Percentiles rank a stretch among this genome's conserved stretches.
These are phyloP conservation scores for Epistrophe eligans DNA, from an alignment of 2,888 invertebrate species.

Conservation along the genomic window DNA sequence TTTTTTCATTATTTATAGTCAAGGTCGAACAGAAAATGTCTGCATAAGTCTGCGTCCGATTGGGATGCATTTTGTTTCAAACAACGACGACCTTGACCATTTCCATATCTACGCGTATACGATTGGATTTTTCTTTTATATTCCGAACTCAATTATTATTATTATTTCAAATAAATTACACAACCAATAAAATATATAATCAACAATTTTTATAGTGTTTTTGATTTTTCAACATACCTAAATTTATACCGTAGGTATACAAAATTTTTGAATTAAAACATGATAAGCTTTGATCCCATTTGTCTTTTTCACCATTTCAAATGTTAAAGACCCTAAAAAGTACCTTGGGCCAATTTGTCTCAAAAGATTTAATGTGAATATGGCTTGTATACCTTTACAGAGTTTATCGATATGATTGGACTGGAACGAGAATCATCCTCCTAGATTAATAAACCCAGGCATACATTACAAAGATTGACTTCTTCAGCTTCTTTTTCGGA, in stretches of 20 bases:
- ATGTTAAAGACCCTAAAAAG: neutral
- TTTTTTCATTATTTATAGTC: slow-evolving; percentile 51
- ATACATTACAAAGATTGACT: slow-evolving; percentile 20
- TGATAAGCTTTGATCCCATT: slow-evolving; percentile 45
- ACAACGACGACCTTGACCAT: slow-evolving; percentile 65
- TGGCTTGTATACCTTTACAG: neutral
- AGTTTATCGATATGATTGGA: neutral
- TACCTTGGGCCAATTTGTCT: slow-evolving; percentile 26
- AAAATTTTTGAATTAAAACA: slow-evolving; percentile 52
- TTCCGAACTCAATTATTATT: slow-evolving; percentile 62
- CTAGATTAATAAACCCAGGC: slow-evolving; percentile 31
- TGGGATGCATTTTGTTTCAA: slow-evolving; percentile 63
- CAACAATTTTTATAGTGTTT: slow-evolving; percentile 2
- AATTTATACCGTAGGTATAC: neutral
- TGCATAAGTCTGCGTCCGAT: slow-evolving; percentile 23
- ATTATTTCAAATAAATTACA: slow-evolving; percentile 48
- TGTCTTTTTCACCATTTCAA: slow-evolving; percentile 2
- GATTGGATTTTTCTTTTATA: slow-evolving; percentile 44
- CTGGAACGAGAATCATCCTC: slow-evolving; percentile 26
- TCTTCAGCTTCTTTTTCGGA: slow-evolving; percentile 20
- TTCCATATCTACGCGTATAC: slow-evolving; percentile 12
- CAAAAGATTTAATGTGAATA: neutral
- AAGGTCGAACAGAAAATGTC: slow-evolving; percentile 58
- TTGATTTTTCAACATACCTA: slow-evolving; percentile 20
- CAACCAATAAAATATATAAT: slow-evolving; percentile 29